Base-by-base conservation (phyloP, 2,113 vertebrate genomes). In the Neodontobutis hainanensis region DNA sequence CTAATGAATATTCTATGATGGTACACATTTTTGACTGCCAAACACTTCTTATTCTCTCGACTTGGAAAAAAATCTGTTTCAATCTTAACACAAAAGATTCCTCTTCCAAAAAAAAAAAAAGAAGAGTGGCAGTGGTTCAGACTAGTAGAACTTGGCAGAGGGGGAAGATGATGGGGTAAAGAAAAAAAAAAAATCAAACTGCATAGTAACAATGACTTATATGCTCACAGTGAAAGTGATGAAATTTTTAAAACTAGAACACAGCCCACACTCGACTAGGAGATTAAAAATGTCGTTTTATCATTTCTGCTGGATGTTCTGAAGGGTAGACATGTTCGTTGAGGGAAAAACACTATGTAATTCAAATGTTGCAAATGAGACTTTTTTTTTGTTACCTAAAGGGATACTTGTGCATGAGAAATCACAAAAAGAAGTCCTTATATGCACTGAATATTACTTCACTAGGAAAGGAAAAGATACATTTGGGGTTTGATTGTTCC, bases 291-390 rank as follows among this genome's bases (percentile, higher is more conserved):
- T 6, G 12, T 51, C 51, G 66, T 68, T 57, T 38, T 51, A 52
- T 42, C 7, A 49, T 85, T 78, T 71, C 15, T 68, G 67, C 36
- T 52, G 73, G 11, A 69, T 50, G 43, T 50, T 35, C 11, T 67
- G 16, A 57, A 57, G 19, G 51, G 68, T 15, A 36, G 14, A 77
- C 1, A 43, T 35, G 11, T 43, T 36, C 48, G 64, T 44, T n/a
- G 43, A 16, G 55, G 50, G 75, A 16, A 16, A 49, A 68, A 66
- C 11, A 32, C 51, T 42, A 46, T 46, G 58, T 70, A 61, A 78
- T 70, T 83, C n/a, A 14, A 84, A 73, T 59, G 66, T 73, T 70
- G 59, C 60, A 83, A 69, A 87, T 85, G 16, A 53, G 65, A 84
- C n/a, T n/a, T 78, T 40, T 11, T 42, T 56, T 65, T 80, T 27